Conservation (phyloP, 2,888 invertebrate species). For the Agrilus cyanescens region DNA sequence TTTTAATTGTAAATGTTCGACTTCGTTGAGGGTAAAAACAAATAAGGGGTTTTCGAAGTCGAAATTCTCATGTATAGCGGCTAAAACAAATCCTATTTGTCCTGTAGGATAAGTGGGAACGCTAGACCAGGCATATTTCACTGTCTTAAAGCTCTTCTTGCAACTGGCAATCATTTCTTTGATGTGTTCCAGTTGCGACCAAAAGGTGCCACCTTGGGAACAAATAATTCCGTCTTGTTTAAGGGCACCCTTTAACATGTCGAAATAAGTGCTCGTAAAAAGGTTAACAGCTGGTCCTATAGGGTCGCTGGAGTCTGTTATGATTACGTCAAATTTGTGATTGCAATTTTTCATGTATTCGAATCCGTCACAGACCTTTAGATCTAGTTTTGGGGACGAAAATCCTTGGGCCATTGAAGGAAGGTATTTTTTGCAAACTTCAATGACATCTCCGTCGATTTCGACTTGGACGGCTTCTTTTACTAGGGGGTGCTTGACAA, state of each 20-base stretch:
- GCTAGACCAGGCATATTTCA: constrained; percentile 68
- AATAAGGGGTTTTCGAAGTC: constrained; percentile 55
- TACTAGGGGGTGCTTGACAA: constrained; percentile 83
- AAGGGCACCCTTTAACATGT: constrained; percentile 71
- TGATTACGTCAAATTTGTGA: constrained; percentile 89
- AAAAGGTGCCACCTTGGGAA: constrained; percentile 70
- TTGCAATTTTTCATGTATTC: constrained; percentile 82
- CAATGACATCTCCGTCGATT: constrained; percentile 86
- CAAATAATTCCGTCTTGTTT: constrained; percentile 83
- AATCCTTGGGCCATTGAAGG: constrained; percentile 88
- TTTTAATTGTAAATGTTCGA: constrained; percentile 58
- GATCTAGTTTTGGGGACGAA: constrained; percentile 64
- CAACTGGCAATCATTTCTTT: constrained; percentile 64
- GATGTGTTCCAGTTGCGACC: constrained; percentile 73
- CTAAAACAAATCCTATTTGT: constrained; percentile 90
- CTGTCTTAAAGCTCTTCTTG: constrained; percentile 55
- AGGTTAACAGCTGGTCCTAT: constrained; percentile 65
- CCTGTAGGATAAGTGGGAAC: constrained; percentile 97
- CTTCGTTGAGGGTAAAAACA: constrained; percentile 51
- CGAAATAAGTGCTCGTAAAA: constrained; percentile 36
- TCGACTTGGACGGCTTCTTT: constrained; percentile 70
- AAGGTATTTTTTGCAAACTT: constrained; percentile 77
- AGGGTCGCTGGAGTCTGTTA: constrained; percentile 97
- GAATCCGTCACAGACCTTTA: constrained; percentile 81
- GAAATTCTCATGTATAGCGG: constrained; percentile 56